Base-by-base conservation (phyloP, 2,113 vertebrate genomes). In the Lycaon pictus region DNA sequence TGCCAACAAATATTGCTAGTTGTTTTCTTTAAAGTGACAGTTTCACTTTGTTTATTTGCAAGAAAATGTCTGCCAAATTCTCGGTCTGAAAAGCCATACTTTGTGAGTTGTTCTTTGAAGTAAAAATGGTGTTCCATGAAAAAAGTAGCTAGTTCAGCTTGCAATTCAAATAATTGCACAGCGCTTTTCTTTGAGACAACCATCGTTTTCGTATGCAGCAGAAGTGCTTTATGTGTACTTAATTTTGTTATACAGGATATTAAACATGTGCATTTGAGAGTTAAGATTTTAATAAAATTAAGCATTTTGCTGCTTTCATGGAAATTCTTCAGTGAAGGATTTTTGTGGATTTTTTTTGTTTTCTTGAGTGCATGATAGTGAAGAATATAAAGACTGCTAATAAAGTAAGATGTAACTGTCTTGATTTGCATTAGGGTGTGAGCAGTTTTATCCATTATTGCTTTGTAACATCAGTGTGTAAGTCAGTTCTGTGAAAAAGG, bases 11-110 rank as follows among this genome's bases (percentile, higher is more conserved):
- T 88, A 76, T 17, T n/a, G 12, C 53, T 90, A 55, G 74, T 81
- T 81, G 67, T 63, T 96, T 88, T 88, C 35, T 88, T 88, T 56
- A 83, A 93, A 84, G 25, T 84, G 82, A 72, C 53, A 72, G 65
- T 72, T 81, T 91, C 27, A 82, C 62, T 93, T 89, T 2, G 27
- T 91, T 91, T 88, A 48, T 89, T 93, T 96, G 43, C 43, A 96
- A 63, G 81, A 80, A 93, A 56, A 90, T 90, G 53, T 69, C 62
- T 71, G 55, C 43, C 62, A 86, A 29, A 76, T 93, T 92, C 23
- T 32, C 60, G 80, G 1, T 84, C 72, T 43, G 63, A 91, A 93
- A 82, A 93, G 35, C 51, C 35, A 25, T 88, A 80, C 43, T 60
- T 79, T 89, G 43, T 93, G 10, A 25, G 32, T 94, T 91, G 35